Percentiles rank a stretch among this genome's conserved stretches.
phyloP scores from a whole-genome alignment of 2,113 vertebrate species.

The Brienomyrus brachyistius region DNA sequence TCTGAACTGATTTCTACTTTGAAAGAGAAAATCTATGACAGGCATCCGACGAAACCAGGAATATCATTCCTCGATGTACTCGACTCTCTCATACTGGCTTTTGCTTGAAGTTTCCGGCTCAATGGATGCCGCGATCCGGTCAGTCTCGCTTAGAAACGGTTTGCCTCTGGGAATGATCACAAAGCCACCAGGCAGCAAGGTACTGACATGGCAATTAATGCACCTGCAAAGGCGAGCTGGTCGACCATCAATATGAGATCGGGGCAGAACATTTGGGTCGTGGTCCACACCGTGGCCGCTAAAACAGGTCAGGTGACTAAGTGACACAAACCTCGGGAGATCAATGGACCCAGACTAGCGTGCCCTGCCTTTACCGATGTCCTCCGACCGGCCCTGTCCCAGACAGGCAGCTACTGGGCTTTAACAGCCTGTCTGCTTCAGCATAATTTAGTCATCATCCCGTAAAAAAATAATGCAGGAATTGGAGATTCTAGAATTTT shows the following conservation, averaged over 20 bases:
- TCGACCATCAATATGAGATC: background rate
- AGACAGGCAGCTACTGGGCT: background rate
- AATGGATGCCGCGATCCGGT: background rate
- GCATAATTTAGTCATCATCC: background rate
- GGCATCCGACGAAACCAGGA: background rate
- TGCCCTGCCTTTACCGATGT: background rate
- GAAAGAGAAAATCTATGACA: background rate
- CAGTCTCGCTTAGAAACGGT: slow-evolving; percentile 13
- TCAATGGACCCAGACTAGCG: background rate
- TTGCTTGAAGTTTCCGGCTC: background rate
- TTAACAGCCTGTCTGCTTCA: background rate
- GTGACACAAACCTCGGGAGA: background rate
- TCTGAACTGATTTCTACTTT: background rate
- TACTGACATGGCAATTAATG: background rate
- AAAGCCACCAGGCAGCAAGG: background rate
- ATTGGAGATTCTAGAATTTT: background rate
- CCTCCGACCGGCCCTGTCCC: background rate
- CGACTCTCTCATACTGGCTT: background rate
- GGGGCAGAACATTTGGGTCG: background rate
- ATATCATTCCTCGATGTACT: background rate
- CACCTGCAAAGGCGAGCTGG: background rate
- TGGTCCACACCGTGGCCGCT: background rate
- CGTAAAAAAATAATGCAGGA: background rate
- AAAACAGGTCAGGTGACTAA: slow-evolving; percentile 3
- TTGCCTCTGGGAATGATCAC: slow-evolving; percentile 1